phyloP scores from a whole-genome alignment of 2,888 invertebrate genomes.

The Cataglyphis albicans region DNA sequence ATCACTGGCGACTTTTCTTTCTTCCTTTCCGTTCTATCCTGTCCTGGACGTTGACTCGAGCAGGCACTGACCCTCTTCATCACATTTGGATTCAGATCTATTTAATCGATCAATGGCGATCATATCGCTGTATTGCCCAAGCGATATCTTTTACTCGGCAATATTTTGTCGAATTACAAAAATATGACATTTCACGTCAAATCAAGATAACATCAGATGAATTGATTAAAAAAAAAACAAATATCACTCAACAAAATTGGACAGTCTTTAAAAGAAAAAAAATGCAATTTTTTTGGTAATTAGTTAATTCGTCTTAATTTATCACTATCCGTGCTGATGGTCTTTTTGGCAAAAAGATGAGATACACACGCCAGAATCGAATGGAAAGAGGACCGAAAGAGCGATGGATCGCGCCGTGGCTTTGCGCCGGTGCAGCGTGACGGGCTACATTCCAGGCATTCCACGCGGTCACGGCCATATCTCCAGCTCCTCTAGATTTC shows the following conservation, averaged over 20 bases:
- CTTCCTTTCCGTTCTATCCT: constrained; percentile 35
- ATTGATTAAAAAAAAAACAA: background rate
- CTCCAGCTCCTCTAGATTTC: constrained; percentile 84
- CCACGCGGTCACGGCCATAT: constrained; percentile 85
- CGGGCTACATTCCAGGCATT: constrained; percentile 85
- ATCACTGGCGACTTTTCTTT: constrained; percentile 50
- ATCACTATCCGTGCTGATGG: constrained; percentile 56
- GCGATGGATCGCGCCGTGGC: constrained; percentile 76
- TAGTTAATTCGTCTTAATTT: constrained; percentile 59
- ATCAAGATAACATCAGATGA: background rate
- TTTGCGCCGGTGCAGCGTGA: constrained; percentile 81
- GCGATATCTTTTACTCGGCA: background rate
- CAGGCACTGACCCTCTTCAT: constrained; percentile 66
- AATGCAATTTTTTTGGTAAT: background rate
- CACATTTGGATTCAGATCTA: constrained; percentile 65
- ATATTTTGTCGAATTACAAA: background rate
- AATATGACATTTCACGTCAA: background rate
- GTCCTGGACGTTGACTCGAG: constrained; percentile 67
- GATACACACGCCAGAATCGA: constrained; percentile 76
- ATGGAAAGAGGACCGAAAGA: constrained; percentile 80
- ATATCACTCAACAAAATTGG: background rate
- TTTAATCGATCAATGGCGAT: constrained; percentile 62
- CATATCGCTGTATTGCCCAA: constrained; percentile 11
- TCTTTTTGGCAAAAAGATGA: constrained; percentile 57
- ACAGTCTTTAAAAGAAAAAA: background rate